Conservation (phyloP, 2,888 invertebrate species). For the Bellardia bayeri region DNA sequence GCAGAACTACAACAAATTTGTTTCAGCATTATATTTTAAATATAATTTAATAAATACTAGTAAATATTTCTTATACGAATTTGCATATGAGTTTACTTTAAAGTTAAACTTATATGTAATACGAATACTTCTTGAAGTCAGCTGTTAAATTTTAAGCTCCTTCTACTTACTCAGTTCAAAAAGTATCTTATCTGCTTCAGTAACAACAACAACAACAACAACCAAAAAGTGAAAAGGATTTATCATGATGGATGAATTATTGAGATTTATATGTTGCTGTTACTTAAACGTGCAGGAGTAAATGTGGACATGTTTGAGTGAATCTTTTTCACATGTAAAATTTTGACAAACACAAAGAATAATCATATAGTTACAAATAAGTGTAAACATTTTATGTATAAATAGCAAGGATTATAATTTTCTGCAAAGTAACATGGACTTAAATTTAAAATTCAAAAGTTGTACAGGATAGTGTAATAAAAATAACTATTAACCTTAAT, state of each 20-base stretch:
- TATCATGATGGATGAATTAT: slow-evolving; percentile 48
- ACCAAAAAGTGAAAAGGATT: slow-evolving; percentile 18
- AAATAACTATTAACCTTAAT: too few species aligned
- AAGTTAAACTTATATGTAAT: neutral
- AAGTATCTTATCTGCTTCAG: neutral
- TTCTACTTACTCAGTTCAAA: neutral
- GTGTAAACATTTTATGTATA: slow-evolving; percentile 17
- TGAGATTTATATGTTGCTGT: slow-evolving; percentile 5
- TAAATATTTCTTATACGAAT: too few species aligned
- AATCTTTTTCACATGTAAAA: slow-evolving; percentile 4
- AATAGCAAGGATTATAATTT: neutral
- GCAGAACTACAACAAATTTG: too few species aligned
- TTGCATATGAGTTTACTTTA: too few species aligned
- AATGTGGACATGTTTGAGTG: neutral
- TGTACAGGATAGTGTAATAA: too few species aligned
- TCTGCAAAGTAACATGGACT: too few species aligned
- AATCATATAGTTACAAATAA: neutral
- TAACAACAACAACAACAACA: neutral
- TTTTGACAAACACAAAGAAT: slow-evolving; percentile 12
- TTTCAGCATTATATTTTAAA: too few species aligned
- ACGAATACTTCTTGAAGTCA: neutral
- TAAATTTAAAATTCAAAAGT: too few species aligned
- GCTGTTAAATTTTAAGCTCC: slow-evolving; percentile 9
- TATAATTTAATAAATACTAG: too few species aligned
- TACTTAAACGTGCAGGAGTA: neutral